These are phyloP conservation scores for Villa cingulata DNA, from an alignment of 2,888 invertebrate genomes.

Conservation along the genomic window DNA sequence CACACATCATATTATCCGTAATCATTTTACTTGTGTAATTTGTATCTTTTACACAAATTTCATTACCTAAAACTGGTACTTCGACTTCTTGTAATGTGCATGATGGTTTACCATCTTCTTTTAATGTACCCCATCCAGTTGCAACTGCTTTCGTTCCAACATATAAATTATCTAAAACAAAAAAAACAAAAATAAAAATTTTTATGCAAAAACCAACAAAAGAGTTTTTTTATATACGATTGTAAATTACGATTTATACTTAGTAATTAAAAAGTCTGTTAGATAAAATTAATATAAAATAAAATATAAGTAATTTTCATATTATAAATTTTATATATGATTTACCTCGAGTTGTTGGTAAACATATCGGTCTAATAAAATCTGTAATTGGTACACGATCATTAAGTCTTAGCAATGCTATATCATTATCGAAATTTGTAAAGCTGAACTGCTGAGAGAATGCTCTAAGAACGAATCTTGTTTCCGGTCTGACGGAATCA, in stretches of 20 bases:
- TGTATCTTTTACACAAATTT: conserved; percentile 54
- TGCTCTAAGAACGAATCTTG: conserved; percentile 63
- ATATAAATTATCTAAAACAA: conserved; percentile 48
- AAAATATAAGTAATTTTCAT: too few relatives aligned
- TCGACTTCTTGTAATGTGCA: conserved; percentile 74
- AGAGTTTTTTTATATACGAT: too few relatives aligned
- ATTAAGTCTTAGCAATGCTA: conserved; percentile 67
- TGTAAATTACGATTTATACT: too few relatives aligned
- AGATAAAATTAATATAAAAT: too few relatives aligned
- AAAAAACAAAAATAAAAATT: neutral
- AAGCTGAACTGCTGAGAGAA: conserved; percentile 70
- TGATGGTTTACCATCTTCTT: conserved; percentile 74
- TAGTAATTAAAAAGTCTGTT: too few relatives aligned
- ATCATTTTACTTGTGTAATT: conserved; percentile 76
- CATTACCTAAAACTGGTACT: conserved; percentile 48
- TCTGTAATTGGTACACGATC: conserved; percentile 67
- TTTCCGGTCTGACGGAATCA: conserved; percentile 56
- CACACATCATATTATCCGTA: conserved; percentile 78
- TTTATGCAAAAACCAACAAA: too few relatives aligned
- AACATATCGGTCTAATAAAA: conserved; percentile 67
- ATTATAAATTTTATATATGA: conserved; percentile 10
- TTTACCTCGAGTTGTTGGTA: conserved; percentile 54
- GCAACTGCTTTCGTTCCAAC: conserved; percentile 59
- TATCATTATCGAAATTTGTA: conserved; percentile 77
- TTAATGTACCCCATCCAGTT: conserved; percentile 77